Evolutionary conservation across 1,140 invertebrate species (phyloP), one percentile per base, ranked within the genome.

Genomic region (Drosophila kanapiae): DNA sequence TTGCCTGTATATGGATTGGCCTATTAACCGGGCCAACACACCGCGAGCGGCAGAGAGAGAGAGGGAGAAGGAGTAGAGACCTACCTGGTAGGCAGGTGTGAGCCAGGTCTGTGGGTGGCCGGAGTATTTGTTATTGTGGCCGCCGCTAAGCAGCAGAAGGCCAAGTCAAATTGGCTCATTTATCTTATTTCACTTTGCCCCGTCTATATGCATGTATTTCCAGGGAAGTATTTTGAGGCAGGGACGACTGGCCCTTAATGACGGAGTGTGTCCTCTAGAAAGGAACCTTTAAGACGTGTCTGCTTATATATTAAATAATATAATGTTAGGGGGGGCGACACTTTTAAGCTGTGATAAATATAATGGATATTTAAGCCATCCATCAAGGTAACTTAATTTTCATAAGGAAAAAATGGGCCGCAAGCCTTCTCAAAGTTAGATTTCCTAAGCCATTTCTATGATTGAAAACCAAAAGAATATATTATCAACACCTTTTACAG

Each of bases 121-220:
- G 13, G 18, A 53, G 51, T 54, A 35, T 68, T 48, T 71, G 67
- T 68, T 68, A 35, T 70, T 68, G 60, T 42, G 65, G 65, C 61
- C 48, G n/a, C 43, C 48, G 60, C 51, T 61, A 77, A 67, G 79
- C 72, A 82, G 35, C 33, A 56, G 35, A 56, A 56, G 79, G 79
- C 68, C 78, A 78, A 82, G 75, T 82, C 61, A 82, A 87, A 87
- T 86, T 86, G 82, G 65, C 82, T 87, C 79, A 85, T 86, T 85
- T 85, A 85, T 85, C 82, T 85, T 82, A 82, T 86, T 82, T 86
- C 75, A 85, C 64, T 75, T 86, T 82, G 61, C 78, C 42, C 29
- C 7, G 53, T 13, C 53, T 38, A 6, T 23, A 38, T 10, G 53
- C 53, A 37, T 38, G 48, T 54, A 48, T 42, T 45, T 43, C 59